phyloP scores from a whole-genome alignment of 2,797 vertebrate genomes.

The Chelon labrosus region DNA sequence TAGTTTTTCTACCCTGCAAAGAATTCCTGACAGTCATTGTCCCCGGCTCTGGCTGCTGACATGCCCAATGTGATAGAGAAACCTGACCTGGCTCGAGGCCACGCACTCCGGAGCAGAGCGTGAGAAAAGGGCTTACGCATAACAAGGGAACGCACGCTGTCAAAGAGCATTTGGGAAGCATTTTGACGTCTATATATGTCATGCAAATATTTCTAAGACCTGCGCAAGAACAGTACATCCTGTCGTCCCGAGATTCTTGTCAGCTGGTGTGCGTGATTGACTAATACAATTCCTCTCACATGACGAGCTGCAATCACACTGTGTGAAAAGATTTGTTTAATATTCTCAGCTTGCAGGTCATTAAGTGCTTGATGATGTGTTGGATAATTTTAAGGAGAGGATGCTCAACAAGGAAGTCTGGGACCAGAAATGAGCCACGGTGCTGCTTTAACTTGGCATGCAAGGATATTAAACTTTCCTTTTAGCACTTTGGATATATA shows the following conservation, averaged over 20 bases:
- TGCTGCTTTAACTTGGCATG: too few species aligned
- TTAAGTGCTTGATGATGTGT: not conserved
- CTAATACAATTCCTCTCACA: conserved; percentile 62
- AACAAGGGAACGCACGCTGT: conserved; percentile 53
- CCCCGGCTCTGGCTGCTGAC: conserved; percentile 40
- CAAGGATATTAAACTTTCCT: too few species aligned
- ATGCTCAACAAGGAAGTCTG: not conserved
- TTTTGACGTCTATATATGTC: conserved; percentile 35
- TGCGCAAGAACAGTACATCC: conserved; percentile 40
- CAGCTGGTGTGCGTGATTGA: conserved; percentile 56
- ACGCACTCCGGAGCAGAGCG: conserved; percentile 52
- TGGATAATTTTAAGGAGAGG: not conserved
- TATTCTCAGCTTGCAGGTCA: not conserved
- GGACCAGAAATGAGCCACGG: too few species aligned
- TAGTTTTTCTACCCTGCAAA: conserved; percentile 3
- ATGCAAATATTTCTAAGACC: conserved; percentile 30
- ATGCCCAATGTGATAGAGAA: conserved; percentile 54
- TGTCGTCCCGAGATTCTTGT: conserved; percentile 35
- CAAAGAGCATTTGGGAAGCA: conserved; percentile 49
- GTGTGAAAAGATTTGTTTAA: not conserved
- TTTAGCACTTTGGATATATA: too few species aligned
- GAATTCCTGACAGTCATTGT: conserved; percentile 41
- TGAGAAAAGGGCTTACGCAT: conserved; percentile 71
- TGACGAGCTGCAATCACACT: conserved; percentile 33
- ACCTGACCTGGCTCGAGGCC: conserved; percentile 63